Evolutionary conservation across 2,888 invertebrate species (phyloP).

Genomic region (Rhamphomyia laevipes): DNA sequence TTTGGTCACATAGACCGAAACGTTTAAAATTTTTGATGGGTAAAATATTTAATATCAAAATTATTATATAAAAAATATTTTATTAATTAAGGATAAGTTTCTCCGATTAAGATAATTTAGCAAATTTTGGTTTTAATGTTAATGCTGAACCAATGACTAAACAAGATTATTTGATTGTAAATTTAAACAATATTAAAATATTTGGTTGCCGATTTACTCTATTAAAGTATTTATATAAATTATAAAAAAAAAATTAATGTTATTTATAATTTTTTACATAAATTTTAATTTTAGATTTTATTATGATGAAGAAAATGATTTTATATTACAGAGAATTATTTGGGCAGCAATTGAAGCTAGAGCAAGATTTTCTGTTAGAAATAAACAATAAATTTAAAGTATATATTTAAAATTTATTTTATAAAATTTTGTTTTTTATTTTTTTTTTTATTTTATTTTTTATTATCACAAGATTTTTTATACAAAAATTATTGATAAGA

Average conservation of each 20-base stretch:
- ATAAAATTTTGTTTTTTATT: not conserved
- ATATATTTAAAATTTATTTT: not conserved
- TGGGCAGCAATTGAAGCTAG: slow-evolving; percentile 1
- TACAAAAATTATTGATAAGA: not conserved
- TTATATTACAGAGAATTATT: not conserved
- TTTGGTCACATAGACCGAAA: not conserved
- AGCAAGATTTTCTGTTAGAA: not conserved
- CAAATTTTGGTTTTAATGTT: not conserved
- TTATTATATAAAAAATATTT: too few relatives aligned
- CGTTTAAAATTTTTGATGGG: not conserved
- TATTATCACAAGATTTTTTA: too few relatives aligned
- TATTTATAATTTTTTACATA: not conserved
- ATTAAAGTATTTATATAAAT: not conserved
- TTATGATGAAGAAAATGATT: too few relatives aligned
- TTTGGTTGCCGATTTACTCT: not conserved
- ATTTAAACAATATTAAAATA: not conserved
- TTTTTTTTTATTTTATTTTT: too few relatives aligned
- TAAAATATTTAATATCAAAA: not conserved
- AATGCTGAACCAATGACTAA: not conserved
- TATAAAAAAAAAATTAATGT: not conserved
- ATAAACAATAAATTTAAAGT: not conserved
- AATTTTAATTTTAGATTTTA: not conserved
- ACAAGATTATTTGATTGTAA: not conserved
- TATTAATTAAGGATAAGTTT: not conserved
- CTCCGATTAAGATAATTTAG: not conserved